Evolutionary conservation across 2,113 vertebrate species (phyloP), one percentile per base, ranked within the genome.

Genomic region (Etheostoma spectabile): DNA sequence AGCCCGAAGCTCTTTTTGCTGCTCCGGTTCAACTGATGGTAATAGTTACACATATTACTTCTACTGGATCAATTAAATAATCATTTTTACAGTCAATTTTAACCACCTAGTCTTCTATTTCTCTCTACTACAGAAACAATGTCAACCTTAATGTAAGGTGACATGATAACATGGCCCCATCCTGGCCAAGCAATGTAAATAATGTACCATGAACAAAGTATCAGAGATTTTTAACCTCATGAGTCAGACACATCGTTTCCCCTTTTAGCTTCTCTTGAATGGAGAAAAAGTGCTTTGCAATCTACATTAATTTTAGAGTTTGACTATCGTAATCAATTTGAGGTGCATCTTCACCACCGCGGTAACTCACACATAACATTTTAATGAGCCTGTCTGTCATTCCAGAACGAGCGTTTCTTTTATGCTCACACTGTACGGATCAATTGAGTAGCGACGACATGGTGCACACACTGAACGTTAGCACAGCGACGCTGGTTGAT

Each of bases 111-210:
- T 22, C 19, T 22, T 52, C 45, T 46, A 3, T 21, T 35, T 49
- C 3, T 75, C 21, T 16, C 2, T 73, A n/a, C 22, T 61, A 24
- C 15, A 19, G 49, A 57, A 42, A 33, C 45, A 0, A 4, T 8
- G 3, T 75, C 19, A 77, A 80, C 77, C 14, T 83, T 83, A 3
- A 84, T 57, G 66, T 2, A 38, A 60, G 66, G 76, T 53, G 64
- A 77, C 76, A 66, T 13, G 57, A 60, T 45, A 14, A 65, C 72
- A 77, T 1, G 24, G 53, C 46, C 33, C 24, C 13, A 42, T 42
- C 38, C 38, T 42, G 6, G 71, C 8, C 16, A 16, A 49, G 56
- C 21, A 8, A 46, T 3, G 68, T 79, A 15, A 86, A 82, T 81
- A 64, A 86, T 75, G 60, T 53, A 86, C 24, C 6, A 38, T 38